These are phyloP conservation scores for Odontothrips loti DNA, from an alignment of 2,888 invertebrate species.

Conservation along the genomic window DNA sequence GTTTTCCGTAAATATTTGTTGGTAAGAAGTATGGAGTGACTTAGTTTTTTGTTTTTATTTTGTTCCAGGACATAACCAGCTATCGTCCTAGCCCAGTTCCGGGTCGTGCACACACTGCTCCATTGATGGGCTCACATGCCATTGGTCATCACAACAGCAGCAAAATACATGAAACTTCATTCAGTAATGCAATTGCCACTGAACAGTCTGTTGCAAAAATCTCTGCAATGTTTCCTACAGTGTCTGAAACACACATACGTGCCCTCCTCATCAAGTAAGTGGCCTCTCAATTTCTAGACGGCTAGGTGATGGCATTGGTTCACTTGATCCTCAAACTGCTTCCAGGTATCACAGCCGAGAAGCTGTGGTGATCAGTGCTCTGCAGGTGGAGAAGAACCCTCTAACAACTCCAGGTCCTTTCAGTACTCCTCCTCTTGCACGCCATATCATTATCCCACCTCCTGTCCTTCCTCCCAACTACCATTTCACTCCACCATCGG, in stretches of 20 bases:
- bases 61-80: constrained; percentile 49
- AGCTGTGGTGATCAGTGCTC: constrained; percentile 86
- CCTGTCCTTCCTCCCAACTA: constrained; percentile 61
- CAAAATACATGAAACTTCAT: constrained; percentile 56
- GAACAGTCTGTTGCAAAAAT: constrained; percentile 75
- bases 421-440: constrained; percentile 64
- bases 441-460: constrained; percentile 46
- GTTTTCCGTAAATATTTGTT: constrained; percentile 36
- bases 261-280: constrained; percentile 84
- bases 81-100: constrained; percentile 49
- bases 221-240: constrained; percentile 85
- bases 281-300: neutral
- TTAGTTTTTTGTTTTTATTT: neutral
- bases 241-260: constrained; percentile 81
- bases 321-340: neutral
- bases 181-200: constrained; percentile 57
- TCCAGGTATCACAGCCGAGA: constrained; percentile 87
- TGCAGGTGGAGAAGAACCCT: constrained; percentile 89
- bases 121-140: constrained; percentile 47
- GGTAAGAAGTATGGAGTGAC: constrained; percentile 48
- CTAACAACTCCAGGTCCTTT: constrained; percentile 82
- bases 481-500: constrained; percentile 48
- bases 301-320: neutral
- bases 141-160: constrained; percentile 1
- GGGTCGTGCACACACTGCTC: constrained; percentile 48